Evolutionary conservation across 2,113 vertebrate species (phyloP), one percentile per base, ranked within the genome.

Genomic region (Forbesichthys agassizii): DNA sequence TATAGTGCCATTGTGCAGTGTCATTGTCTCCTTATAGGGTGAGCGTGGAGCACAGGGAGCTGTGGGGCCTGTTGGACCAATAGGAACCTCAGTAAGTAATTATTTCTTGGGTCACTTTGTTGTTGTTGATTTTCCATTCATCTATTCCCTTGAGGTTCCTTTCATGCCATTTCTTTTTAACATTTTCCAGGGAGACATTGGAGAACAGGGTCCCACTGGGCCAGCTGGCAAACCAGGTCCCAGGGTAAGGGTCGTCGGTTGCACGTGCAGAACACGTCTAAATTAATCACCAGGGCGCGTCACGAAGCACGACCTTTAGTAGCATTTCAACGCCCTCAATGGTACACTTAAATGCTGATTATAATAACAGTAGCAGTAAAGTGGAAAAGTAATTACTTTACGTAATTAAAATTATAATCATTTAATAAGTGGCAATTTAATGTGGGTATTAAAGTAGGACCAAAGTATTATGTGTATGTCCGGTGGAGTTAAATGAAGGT

Each of bases 31-130:
- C 57, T 78, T 79, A 79, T 77, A 98, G 98, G 98, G 98, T 54
- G 94, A 94, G 48, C 96, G 90, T 1, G 98, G 98, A 33, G 94
- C 93, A 8, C 94, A 94, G 54, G 97, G 97, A 56, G 95, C 93
- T 88, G 51, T 92, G 36, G 97, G 97, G 81, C 90, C 95, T 52
- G 64, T 88, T 36, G 97, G 97, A 88, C 95, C 96, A 8, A 89
- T 82, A 4, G 97, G 97, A 12, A 90, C 89, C 65, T 87, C 93
- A 58, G 97, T 99, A 83, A 96, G 96, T 95, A 72, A 36, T 73
- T 11, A 42, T 55, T 61, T 6, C 13, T 3, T 61, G 14, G 3
- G 48, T 11, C 53, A 42, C 18, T 57, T 47, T 62, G 46, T 66
- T 5, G 69, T 62, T 48, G 66, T 18, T 48, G 9, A 47, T 61